A percentile compares a stretch with the other conserved stretches of the same genome.
Conservation (phyloP, 1,140 invertebrate species). For the Diachasmimorpha longicaudata region DNA sequence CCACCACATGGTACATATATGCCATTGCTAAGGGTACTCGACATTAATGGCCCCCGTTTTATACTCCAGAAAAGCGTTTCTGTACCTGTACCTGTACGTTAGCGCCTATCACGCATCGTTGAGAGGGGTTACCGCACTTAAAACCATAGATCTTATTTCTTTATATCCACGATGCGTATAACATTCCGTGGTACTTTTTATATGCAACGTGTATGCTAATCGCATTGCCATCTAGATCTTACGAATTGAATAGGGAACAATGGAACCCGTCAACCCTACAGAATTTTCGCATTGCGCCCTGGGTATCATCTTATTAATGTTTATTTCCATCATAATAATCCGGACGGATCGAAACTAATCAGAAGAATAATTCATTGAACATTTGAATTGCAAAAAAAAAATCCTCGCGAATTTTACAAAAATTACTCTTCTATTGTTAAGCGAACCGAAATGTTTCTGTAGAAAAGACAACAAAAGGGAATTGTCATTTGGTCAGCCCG, state of each 20-base stretch:
- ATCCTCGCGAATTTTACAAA: neutral
- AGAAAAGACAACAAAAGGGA: neutral
- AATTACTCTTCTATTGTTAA: neutral
- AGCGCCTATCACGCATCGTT: slow-evolving; percentile 38
- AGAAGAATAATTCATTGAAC: neutral
- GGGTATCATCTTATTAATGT: neutral
- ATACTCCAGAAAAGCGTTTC: slow-evolving; percentile 4
- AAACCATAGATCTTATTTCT: slow-evolving; percentile 16
- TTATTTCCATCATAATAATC: neutral
- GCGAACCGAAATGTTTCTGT: neutral
- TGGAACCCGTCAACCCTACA: neutral
- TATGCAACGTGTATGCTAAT: slow-evolving; percentile 29
- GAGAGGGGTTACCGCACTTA: slow-evolving; percentile 33
- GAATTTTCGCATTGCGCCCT: neutral
- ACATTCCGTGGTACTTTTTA: slow-evolving; percentile 9
- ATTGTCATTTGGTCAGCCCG: neutral
- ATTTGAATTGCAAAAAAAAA: neutral
- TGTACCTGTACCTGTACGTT: slow-evolving; percentile 35
- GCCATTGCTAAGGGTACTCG: neutral
- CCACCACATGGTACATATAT: slow-evolving; percentile 10
- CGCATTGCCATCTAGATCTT: slow-evolving; percentile 24
- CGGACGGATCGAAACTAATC: neutral
- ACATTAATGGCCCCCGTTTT: neutral
- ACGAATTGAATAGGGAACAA: neutral
- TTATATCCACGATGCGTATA: slow-evolving; percentile 4